A percentile compares a stretch with the other conserved stretches of the same genome.
These are phyloP conservation scores for Eilema depressum DNA, from an alignment of 2,888 invertebrate genomes.

Conservation along the genomic window DNA sequence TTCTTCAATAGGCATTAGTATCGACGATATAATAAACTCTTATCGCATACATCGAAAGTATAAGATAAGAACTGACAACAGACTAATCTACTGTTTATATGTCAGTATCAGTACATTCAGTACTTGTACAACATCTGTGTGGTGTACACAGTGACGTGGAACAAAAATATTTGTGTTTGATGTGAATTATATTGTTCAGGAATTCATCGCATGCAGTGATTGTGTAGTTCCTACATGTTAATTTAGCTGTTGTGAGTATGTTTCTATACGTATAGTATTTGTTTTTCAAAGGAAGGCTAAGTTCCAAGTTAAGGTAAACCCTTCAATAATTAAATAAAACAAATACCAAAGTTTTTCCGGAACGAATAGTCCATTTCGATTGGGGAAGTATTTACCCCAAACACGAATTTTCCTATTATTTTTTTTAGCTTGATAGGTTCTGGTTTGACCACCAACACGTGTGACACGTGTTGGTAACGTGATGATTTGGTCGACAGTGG, in stretches of 20 bases:
- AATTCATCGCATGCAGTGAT: neutral
- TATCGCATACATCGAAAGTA: constrained; percentile 7
- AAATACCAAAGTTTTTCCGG: too few relatives aligned
- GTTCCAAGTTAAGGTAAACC: too few relatives aligned
- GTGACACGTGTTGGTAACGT: too few relatives aligned
- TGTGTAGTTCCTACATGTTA: neutral
- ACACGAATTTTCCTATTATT: too few relatives aligned
- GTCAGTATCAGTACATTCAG: neutral
- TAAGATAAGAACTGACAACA: constrained; percentile 8
- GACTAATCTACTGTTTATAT: neutral
- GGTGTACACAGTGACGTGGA: neutral
- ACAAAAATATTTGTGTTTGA: neutral
- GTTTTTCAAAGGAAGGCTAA: neutral
- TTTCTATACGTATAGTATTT: neutral
- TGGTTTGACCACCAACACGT: too few relatives aligned
- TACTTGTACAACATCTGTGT: neutral
- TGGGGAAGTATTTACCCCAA: too few relatives aligned
- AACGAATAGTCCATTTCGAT: too few relatives aligned
- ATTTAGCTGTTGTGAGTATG: neutral
- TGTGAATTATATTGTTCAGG: neutral
- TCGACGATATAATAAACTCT: neutral
- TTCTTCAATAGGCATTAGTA: neutral
- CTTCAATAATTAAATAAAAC: too few relatives aligned
- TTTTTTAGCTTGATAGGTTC: too few relatives aligned
- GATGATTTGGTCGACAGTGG: too few relatives aligned